Percentiles rank a stretch among this genome's conserved stretches.
These are phyloP conservation scores for Apodemia zela DNA, from an alignment of 2,888 invertebrate genomes.

Conservation along the genomic window DNA sequence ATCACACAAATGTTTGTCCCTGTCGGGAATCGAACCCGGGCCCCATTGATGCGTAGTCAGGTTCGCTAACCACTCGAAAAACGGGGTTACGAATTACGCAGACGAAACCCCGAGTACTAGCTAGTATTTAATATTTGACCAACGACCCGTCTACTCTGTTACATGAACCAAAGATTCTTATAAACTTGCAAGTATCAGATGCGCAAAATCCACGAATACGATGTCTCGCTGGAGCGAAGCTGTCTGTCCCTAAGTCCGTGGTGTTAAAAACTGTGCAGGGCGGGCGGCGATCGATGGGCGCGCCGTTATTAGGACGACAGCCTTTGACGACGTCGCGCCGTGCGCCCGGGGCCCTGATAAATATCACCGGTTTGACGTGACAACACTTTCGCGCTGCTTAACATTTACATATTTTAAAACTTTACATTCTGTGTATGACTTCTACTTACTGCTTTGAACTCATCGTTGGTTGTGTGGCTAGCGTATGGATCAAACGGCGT, in stretches of 20 bases:
- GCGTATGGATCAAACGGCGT: no score
- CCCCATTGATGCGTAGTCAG: no score
- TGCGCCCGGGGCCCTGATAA: background rate
- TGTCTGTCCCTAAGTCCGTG: slow-evolving; percentile 9
- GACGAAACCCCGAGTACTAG: no score
- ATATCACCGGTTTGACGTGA: background rate
- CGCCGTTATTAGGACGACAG: slow-evolving; percentile 81
- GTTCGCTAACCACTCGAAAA: no score
- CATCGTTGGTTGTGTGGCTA: no score
- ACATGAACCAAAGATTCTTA: background rate
- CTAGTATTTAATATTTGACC: no score
- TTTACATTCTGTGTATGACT: no score
- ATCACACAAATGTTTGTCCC: no score
- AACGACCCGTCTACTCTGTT: background rate
- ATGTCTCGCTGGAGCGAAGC: background rate
- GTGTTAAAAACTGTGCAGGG: slow-evolving; percentile 22
- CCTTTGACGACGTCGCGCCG: slow-evolving; percentile 57
- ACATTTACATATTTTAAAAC: no score
- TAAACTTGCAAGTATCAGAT: background rate
- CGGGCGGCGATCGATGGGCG: slow-evolving; percentile 71
- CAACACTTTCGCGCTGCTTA: background rate
- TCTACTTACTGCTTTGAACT: no score
- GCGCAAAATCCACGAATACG: background rate
- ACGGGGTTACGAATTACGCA: no score
- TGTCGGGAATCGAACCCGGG: no score